phyloP scores from a whole-genome alignment of 2,888 invertebrate species.

The Trichogramma dendrolimi region DNA sequence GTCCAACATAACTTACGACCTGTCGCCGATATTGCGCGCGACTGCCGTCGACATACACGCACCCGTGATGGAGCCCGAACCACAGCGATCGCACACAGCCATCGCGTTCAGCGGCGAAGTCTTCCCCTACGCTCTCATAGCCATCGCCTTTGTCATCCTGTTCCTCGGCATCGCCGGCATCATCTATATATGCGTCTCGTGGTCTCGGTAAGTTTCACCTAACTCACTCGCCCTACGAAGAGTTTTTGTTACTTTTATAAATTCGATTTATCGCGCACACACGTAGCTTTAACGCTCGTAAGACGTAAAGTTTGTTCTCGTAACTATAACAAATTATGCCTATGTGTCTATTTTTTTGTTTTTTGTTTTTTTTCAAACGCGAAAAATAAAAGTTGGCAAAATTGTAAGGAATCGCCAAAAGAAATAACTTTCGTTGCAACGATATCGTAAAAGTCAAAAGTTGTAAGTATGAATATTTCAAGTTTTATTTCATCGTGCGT shows the following conservation, averaged over 20 bases:
- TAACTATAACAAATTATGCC: too few relatives aligned
- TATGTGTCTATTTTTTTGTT: not conserved
- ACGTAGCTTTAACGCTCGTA: not conserved
- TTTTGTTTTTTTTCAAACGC: not conserved
- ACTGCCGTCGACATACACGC: conserved; percentile 66
- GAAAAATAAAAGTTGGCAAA: not conserved
- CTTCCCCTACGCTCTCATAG: conserved; percentile 84
- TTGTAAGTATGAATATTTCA: too few relatives aligned
- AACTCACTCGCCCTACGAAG: not conserved
- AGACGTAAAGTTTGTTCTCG: too few relatives aligned
- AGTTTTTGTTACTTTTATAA: conserved; percentile 7
- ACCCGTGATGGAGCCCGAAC: conserved; percentile 55
- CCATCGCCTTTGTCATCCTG: conserved; percentile 84
- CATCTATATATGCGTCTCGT: conserved; percentile 88
- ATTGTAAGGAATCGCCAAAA: not conserved
- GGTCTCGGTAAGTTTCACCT: conserved; percentile 70
- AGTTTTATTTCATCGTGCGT: too few relatives aligned
- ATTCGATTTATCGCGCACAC: not conserved
- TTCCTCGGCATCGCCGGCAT: conserved; percentile 84
- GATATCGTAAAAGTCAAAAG: not conserved
- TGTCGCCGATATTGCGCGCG: conserved; percentile 66
- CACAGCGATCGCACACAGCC: conserved; percentile 55
- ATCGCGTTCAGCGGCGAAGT: conserved; percentile 64
- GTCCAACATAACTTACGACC: conserved; percentile 65
- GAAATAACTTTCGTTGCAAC: not conserved